Base-by-base conservation (phyloP, 1,140 invertebrate species). In the Plectrocnemia conspersa region DNA sequence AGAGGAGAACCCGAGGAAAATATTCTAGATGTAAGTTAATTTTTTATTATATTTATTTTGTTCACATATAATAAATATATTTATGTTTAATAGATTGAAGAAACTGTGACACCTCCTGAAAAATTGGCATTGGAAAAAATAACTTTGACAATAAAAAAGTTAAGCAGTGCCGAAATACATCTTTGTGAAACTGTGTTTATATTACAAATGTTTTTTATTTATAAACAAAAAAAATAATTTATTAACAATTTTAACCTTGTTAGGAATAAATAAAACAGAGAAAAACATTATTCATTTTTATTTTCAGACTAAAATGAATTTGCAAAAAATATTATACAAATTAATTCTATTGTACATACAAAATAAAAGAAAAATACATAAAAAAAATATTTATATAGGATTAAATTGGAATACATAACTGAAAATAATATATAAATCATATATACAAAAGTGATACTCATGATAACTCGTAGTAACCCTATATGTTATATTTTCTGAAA, bases 21-120 rank as follows among this genome's bases (percentile, higher is more conserved):
- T 67, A 80, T 91, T 50, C 74, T 80, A 56, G 89, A 93, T 71
- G 86, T 89, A 67, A 68, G 70, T 73, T 47, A 42, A 62, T 50
- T 13, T 38, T 38, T 3, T 38, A 15, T 24, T 52, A 19, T 24
- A 19, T 54, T 53, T n/a, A 19, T 50, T 22, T 35, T 15, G 13
- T 29, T 48, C 2, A 56, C 9, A 7, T 46, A 5, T 15, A 25
- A 35, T 42, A 58, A 33, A 60, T 19, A 25, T 49, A 52, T 32
- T 24, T 5, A 58, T 65, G 41, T 65, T 64, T 76, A 74, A 29
- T 61, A 87, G 82, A 82, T 89, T 50, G 82, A 83, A 63, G 83
- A 86, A 68, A 83, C 85, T 68, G 81, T 90, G 54, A 87, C 86
- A n/a, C 84, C 84, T 2, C 81, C 85, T 2, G 88, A 91, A 69